Evolutionary conservation across 35 echinoderm and acorn worm species (phyloP), one percentile per base, ranked within the genome.

Genomic region (Nesometra sesokonis): DNA sequence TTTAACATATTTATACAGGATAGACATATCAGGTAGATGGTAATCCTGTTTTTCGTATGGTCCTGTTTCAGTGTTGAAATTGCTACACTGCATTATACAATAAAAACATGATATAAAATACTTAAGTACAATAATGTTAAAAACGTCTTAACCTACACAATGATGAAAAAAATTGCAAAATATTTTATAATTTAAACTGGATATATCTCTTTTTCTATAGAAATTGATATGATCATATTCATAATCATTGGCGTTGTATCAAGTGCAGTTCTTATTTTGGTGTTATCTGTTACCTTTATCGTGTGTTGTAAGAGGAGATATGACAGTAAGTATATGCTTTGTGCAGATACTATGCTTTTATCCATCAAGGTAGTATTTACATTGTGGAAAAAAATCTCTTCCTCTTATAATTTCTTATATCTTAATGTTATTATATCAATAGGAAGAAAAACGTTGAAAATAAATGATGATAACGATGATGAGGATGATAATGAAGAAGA

Each of bases 231-330:
- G 30, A 90, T 97, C 82, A 83, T 97, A 29, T 97, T 90, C 78
- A 91, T 97, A 43, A 93, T 97, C 80, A 93, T 97, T 33, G 91
- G 88, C 30, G 94, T 97, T 7, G 86, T 97, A 0, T 77, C 85
- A 27, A 35, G 88, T 29, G 77, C 88, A 78, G 47, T 90, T 8
- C 76, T 97, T 38, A 91, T 97, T 86, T 97, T 97, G 33, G 39
- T 93, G 37, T 13, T 91, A 30, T 87, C 94, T 77, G 93, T 97
- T 57, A 83, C 93, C 36, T 52, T 82, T 52, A 83, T 97, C 88
- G 82, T 90, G 0, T 97, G 90, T 84, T 97, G 91, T 57, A 84
- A 84, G 80, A 36, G 91, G 27, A 90, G 88, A 79, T 87, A 30
- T 67, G 78, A 77, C 80, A 93, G 43, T 78, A 88, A 88, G 87